Evolutionary conservation across 2,888 invertebrate genomes (phyloP).

Genomic region (Cacoxenus indagator): DNA sequence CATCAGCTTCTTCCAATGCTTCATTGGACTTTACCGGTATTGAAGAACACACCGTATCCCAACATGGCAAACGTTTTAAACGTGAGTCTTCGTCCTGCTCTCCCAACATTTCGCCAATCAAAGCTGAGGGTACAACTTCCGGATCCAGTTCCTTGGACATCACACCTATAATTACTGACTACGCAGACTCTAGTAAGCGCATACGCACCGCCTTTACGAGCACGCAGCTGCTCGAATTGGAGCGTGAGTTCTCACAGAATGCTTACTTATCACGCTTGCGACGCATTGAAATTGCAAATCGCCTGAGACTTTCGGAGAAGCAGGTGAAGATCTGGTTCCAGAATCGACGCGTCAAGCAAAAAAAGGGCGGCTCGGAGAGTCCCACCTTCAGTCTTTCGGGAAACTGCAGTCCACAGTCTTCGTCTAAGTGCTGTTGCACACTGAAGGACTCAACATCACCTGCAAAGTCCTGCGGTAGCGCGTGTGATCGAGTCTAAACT

Average conservation of each 20-base stretch:
- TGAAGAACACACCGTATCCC: slow-evolving; percentile 50
- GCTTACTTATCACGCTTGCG: slow-evolving; percentile 92
- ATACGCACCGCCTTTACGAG: slow-evolving; percentile 95
- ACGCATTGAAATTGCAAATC: slow-evolving; percentile 93
- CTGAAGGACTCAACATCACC: slow-evolving; percentile 19
- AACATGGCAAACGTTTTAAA: slow-evolving; percentile 51
- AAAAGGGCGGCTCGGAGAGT: slow-evolving; percentile 85
- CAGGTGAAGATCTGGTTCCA: slow-evolving; percentile 97
- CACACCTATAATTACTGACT: slow-evolving; percentile 68
- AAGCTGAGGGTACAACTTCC: slow-evolving; percentile 18
- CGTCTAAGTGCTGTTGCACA: slow-evolving; percentile 24
- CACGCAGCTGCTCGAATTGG: slow-evolving; percentile 87
- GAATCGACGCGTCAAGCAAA: slow-evolving; percentile 92
- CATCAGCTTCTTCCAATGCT: slow-evolving; percentile 66
- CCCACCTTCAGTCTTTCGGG: slow-evolving; percentile 61
- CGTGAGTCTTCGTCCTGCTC: slow-evolving; percentile 61
- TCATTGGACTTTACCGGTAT: slow-evolving; percentile 55
- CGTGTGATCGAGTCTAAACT: slow-evolving; percentile 27
- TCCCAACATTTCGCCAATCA: slow-evolving; percentile 59
- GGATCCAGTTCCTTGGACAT: slow-evolving; percentile 42
- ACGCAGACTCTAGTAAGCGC: slow-evolving; percentile 83
- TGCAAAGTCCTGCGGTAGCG: slow-evolving; percentile 28
- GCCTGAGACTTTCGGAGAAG: slow-evolving; percentile 89
- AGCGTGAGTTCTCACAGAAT: slow-evolving; percentile 89
- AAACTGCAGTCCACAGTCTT: slow-evolving; percentile 47